Evolutionary conservation across 2,797 vertebrate genomes (phyloP).

Genomic region (Pristis pectinata): DNA sequence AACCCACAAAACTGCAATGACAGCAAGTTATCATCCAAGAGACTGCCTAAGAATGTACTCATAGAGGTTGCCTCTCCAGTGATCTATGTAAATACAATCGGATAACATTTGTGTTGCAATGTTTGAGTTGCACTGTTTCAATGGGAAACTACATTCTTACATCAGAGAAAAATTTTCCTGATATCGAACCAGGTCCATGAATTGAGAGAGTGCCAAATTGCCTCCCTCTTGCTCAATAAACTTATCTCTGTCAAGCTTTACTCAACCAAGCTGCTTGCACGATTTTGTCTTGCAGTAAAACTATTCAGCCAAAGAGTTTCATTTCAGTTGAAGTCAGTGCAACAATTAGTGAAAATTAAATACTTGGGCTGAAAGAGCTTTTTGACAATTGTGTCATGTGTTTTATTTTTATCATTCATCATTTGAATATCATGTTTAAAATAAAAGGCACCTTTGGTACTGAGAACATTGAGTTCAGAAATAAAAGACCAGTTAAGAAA

Average conservation of each 20-base stretch:
- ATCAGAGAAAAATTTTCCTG: background rate
- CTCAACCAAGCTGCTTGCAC: background rate
- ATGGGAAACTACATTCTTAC: constrained; percentile 5
- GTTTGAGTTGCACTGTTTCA: background rate
- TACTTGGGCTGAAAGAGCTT: background rate
- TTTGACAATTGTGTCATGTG: background rate
- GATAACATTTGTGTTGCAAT: too few species aligned
- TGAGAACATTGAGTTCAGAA: background rate
- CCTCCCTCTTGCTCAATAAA: background rate
- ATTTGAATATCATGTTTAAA: constrained; percentile 6
- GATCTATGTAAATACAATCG: constrained; percentile 47
- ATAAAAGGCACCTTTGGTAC: background rate
- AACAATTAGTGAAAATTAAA: background rate
- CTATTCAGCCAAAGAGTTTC: background rate
- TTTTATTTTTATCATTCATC: background rate
- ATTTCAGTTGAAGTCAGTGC: background rate
- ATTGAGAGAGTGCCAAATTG: background rate
- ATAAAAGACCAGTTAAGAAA: background rate
- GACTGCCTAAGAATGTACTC: too few species aligned
- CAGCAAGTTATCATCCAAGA: too few species aligned
- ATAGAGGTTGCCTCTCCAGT: constrained; percentile 47
- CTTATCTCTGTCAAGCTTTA: background rate
- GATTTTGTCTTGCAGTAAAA: background rate
- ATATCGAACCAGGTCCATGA: background rate
- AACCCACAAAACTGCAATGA: too few species aligned